Conservation (phyloP, 2,113 vertebrate genomes). For the Ammospiza nelsoni region DNA sequence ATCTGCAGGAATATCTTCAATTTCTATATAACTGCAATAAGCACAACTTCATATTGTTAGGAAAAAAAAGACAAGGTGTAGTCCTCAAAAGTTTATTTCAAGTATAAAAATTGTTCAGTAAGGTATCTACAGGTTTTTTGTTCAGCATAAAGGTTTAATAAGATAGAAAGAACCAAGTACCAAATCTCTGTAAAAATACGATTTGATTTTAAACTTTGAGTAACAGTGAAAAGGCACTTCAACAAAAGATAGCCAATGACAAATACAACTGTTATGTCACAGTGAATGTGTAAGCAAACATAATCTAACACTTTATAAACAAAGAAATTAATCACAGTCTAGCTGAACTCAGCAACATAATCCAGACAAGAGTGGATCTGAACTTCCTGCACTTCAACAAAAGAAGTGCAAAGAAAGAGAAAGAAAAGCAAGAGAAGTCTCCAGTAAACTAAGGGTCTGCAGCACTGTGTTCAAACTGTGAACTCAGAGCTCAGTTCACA, state of each 20-base stretch:
- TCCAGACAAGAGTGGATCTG: not conserved
- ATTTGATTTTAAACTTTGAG: slow-evolving; percentile 21
- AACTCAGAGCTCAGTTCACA: not conserved
- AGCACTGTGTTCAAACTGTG: not conserved
- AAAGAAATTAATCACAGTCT: slow-evolving; percentile 43
- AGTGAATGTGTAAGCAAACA: slow-evolving; percentile 23
- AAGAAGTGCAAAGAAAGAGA: not conserved
- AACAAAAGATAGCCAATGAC: slow-evolving; percentile 52
- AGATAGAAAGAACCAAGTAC: slow-evolving; percentile 57
- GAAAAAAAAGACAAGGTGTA: not conserved
- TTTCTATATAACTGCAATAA: not conserved
- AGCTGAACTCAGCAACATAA: slow-evolving; percentile 22
- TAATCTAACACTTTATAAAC: slow-evolving; percentile 58
- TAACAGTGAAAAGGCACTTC: slow-evolving; percentile 45
- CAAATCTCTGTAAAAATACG: slow-evolving; percentile 48
- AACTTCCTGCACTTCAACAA: not conserved
- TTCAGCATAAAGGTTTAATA: slow-evolving; percentile 44
- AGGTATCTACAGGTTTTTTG: slow-evolving; percentile 42
- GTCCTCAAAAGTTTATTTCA: slow-evolving; percentile 69
- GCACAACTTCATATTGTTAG: not conserved
- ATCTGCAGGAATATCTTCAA: not conserved
- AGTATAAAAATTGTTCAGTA: slow-evolving; percentile 61
- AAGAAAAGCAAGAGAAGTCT: not conserved
- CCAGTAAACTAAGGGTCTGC: not conserved
- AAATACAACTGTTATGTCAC: slow-evolving; percentile 63